Conservation (phyloP, 1,140 invertebrate species). For the Hyphantria cunea region DNA sequence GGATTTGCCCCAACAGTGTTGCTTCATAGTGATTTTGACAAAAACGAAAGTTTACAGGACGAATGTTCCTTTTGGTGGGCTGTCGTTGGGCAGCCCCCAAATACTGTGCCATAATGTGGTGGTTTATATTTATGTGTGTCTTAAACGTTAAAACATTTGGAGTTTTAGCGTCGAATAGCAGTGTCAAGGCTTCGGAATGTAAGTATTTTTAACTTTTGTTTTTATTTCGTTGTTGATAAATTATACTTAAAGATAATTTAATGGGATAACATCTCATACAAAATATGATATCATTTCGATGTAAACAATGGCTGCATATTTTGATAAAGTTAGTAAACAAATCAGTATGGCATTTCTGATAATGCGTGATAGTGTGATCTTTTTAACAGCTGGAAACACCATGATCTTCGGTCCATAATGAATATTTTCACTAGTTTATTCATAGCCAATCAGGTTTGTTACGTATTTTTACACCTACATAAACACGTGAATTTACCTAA, state of each 20-base stretch:
- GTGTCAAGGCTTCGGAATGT: constrained; percentile 48
- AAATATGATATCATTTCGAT: background rate
- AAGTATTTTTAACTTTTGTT: constrained; percentile 44
- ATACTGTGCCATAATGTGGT: constrained; percentile 76
- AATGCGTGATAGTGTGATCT: constrained; percentile 19
- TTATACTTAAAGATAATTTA: constrained; percentile 7
- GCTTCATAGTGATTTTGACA: constrained; percentile 57
- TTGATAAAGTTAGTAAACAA: constrained; percentile 25
- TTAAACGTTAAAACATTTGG: constrained; percentile 60
- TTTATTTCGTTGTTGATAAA: constrained; percentile 22
- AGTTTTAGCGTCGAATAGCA: constrained; percentile 58
- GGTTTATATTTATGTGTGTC: constrained; percentile 73
- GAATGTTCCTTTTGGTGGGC: constrained; percentile 75
- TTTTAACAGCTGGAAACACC: constrained; percentile 34
- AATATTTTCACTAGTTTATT: constrained; percentile 43
- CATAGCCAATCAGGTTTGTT: constrained; percentile 57
- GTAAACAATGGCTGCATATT: constrained; percentile 7
- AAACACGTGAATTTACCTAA: constrained; percentile 16
- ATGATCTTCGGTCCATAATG: constrained; percentile 1
- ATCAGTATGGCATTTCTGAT: constrained; percentile 10
- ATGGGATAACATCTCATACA: constrained; percentile 1
- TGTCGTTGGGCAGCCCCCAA: constrained; percentile 77
- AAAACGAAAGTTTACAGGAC: constrained; percentile 74
- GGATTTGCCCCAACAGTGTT: constrained; percentile 50
- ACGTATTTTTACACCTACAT: constrained; percentile 32